Evolutionary conservation across 2,797 vertebrate species (phyloP), one percentile per base, ranked within the genome.

Genomic region (Gymnocypris eckloni): DNA sequence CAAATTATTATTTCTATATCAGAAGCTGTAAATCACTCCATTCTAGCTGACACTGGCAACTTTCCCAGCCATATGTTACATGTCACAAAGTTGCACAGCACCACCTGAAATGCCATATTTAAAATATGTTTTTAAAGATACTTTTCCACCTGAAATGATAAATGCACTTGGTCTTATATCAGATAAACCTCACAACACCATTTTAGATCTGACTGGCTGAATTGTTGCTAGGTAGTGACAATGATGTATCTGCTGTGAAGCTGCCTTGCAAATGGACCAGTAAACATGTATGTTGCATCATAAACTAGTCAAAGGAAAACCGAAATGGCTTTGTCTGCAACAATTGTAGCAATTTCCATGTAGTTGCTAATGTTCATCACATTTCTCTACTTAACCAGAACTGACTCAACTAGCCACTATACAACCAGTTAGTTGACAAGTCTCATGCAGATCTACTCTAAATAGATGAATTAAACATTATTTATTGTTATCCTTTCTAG

Each of bases 1-100:
- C 80, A 83, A 87, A 70, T 90, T 88, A 92, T 93, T 94, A 93
- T 93, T 93, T 86, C 93, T 92, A 93, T 93, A 94, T 92, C 93
- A 93, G 89, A 92, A 83, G 90, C 91, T 90, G 91, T 94, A 94
- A 91, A 91, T 94, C 93, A 93, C 93, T 92, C 87, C 89, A 85
- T 91, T 89, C 86, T 79, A 86, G 77, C 70, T 91, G 91, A 88
- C 90, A 89, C 84, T 61, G 86, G 70, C 79, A 77, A 91, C 90
- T 87, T 82, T 88, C 70, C 71, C 56, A 76, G 9, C 73, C 85
- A 83, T 90, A 86, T 75, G 79, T 90, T 81, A 86, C 83, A 18
- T 82, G 82, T 89, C 88, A 48, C 50, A 83, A 81, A 83, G 64
- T 88, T 80, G 78, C 28, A 69, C 54, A 25, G 45, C 84, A 48